Evolutionary conservation across 1,140 invertebrate genomes (phyloP), one percentile per base, ranked within the genome.

Genomic region (Hirudo medicinalis): DNA sequence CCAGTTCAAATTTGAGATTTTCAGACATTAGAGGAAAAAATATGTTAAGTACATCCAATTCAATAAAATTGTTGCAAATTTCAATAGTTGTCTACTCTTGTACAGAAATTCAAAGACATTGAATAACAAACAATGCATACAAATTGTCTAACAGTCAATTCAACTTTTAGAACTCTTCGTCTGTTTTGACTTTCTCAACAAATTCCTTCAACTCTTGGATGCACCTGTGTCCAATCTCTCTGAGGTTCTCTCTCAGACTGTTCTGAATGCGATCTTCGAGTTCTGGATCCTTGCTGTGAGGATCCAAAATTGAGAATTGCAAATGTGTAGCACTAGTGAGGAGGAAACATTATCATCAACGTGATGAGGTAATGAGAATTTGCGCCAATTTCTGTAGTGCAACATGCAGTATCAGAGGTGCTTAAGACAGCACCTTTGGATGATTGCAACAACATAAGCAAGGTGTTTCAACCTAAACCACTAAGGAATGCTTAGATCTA

Each of bases 201-300:
- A 67, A 75, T 25, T 75, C 74, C 17, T 60, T 70, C 67, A 75
- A 67, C 60, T 75, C 74, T 20, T 74, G 69, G 8, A 75, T 69
- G 53, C 74, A 75, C 15, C 74, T 70, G 25, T 75, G 73, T 25
- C 74, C 74, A 53, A 75, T 75, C 13, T 75, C 74, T 66, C 70
- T 69, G 40, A 75, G 71, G 60, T 74, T 75, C 36, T 75, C 73
- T 22, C 72, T 67, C 25, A 75, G 67, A 53, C 73, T 73, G 20
- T 27, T 43, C 60, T 75, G 73, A 17, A 75, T 67, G 13, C 69
- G 25, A 20, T 74, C 73, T 66, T 75, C 74, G 32, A 75, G 49
- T 19, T 43, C 40, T 32, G 74, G 67, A 55, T 75, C 74, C 66
- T 75, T 75, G 68, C 74, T 75, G 71, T 20, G 70, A 55, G 19